Evolutionary conservation across 2,797 vertebrate species (phyloP).

Genomic region (Syngnathus acus): DNA sequence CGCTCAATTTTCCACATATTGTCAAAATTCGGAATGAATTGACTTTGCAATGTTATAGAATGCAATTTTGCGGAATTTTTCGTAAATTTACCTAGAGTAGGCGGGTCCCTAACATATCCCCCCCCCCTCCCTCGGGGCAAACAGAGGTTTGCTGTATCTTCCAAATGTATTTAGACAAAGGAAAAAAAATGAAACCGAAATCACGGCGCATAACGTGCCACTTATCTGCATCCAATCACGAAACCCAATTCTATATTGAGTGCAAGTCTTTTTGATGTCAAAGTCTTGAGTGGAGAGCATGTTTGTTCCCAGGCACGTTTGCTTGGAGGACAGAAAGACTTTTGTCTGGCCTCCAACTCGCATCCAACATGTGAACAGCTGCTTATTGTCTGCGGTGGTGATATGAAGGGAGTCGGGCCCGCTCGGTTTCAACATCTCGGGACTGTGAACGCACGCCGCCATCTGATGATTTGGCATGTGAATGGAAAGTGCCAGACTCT

Average conservation of each 20-base stretch:
- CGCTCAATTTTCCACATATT: background rate
- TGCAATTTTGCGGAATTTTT: too few species aligned
- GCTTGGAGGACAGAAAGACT: slow-evolving; percentile 44
- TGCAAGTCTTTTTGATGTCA: slow-evolving; percentile 19
- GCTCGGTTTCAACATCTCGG: slow-evolving; percentile 60
- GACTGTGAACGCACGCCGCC: slow-evolving; percentile 60
- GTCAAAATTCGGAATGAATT: background rate
- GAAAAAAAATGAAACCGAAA: slow-evolving; percentile 7
- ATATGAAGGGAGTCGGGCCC: slow-evolving; percentile 45
- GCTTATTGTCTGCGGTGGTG: slow-evolving; percentile 61
- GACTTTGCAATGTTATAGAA: too few species aligned
- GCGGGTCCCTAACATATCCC: too few species aligned
- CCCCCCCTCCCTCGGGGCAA: background rate
- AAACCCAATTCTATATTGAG: slow-evolving; percentile 12
- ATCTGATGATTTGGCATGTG: slow-evolving; percentile 65
- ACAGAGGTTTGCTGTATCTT: background rate
- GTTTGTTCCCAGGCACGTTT: slow-evolving; percentile 40
- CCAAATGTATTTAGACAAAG: slow-evolving; percentile 10
- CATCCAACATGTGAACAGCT: slow-evolving; percentile 61
- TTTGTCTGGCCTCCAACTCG: slow-evolving; percentile 55
- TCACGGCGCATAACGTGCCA: slow-evolving; percentile 17
- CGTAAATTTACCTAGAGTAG: too few species aligned
- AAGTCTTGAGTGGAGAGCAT: slow-evolving; percentile 21
- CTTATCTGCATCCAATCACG: slow-evolving; percentile 23
- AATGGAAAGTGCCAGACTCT: slow-evolving; percentile 58